Evolutionary conservation across 2,888 invertebrate genomes (phyloP).

Genomic region (Drosophila trichaetosa): DNA sequence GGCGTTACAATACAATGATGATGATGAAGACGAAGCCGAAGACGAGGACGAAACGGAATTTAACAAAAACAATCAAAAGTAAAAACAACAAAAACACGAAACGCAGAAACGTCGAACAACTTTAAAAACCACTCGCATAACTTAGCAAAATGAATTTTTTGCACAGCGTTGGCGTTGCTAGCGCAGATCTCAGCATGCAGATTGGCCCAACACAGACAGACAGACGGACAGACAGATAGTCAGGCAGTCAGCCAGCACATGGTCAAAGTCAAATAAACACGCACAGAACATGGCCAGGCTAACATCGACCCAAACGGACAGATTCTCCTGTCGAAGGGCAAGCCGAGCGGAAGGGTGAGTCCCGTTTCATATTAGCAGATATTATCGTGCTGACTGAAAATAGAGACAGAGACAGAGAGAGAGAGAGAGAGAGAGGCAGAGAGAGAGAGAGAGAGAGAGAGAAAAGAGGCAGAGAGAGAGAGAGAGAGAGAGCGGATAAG

Average conservation of each 20-base stretch:
- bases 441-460: not conserved
- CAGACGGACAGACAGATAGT: constrained; percentile 7
- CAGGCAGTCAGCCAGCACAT: constrained; percentile 34
- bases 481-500: not conserved
- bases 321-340: constrained; percentile 44
- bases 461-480: not conserved
- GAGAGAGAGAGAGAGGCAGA: not conserved
- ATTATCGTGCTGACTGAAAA: constrained; percentile 51
- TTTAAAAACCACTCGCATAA: constrained; percentile 54
- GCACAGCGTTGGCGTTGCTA: constrained; percentile 71
- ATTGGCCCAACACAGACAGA: constrained; percentile 45
- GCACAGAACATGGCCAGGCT: constrained; percentile 57
- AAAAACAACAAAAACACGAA: constrained; percentile 25
- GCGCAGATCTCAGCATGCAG: constrained; percentile 58
- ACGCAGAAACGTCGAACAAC: constrained; percentile 27
- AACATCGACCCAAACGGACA: constrained; percentile 22
- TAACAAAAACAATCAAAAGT: constrained; percentile 50
- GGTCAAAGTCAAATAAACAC: constrained; percentile 78
- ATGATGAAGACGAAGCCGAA: constrained; percentile 1
- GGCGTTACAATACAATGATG: constrained; percentile 55
- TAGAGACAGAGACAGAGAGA: not conserved
- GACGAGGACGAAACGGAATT: constrained; percentile 11
- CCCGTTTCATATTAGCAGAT: constrained; percentile 66
- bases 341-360: constrained; percentile 65
- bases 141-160: constrained; percentile 44